Base-by-base conservation (phyloP, 2,797 vertebrate genomes). In the Psittacula echo region DNA sequence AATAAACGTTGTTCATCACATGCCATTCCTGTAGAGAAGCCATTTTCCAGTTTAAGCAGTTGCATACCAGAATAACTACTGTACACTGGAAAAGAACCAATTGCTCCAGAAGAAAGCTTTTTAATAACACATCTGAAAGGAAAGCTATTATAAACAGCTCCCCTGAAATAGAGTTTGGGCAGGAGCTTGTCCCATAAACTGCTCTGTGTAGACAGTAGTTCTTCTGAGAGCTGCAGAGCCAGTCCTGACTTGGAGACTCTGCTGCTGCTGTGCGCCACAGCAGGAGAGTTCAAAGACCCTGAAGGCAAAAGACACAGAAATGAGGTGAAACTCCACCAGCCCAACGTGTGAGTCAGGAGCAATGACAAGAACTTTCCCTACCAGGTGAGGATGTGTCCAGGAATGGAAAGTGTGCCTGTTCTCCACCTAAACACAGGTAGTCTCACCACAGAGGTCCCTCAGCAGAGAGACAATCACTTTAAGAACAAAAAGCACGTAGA, bases 301-400 rank as follows among this genome's bases (percentile, higher is more conserved):
- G 1, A 85, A 90, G 87, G 76, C 76, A 89, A 42, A 94, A 94
- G 58, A 47, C 45, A 65, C 45, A 87, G 56, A 89, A 91, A 85
- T n/a, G 4, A 22, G 42, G 30, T 92, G 91, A 96, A 93, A 87
- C 41, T 92, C 14, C 24, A 44, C 11, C n/a, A 56, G 41, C 53
- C 23, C 2, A 1, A 71, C 32, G 29, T 26, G 29, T 94, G 82
- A 94, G 79, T 93, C 94, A 95, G 53, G 34, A 83, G 5, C 70
- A 93, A 65, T 9, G 75, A 80, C 82, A 89, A 80, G 45, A 94
- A 93, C 87, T 96, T 95, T 96, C 76, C 70, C 66, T 94, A 27
- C 23, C 32, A 71, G 51, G 41, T 68, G 29, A 88, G 44, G 24
- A 81, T 37, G 7, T n/a, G 21, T 61, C 6, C 42, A 30, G 24